Conservation (phyloP, 2,888 invertebrate species). For the Deilephila porcellus region DNA sequence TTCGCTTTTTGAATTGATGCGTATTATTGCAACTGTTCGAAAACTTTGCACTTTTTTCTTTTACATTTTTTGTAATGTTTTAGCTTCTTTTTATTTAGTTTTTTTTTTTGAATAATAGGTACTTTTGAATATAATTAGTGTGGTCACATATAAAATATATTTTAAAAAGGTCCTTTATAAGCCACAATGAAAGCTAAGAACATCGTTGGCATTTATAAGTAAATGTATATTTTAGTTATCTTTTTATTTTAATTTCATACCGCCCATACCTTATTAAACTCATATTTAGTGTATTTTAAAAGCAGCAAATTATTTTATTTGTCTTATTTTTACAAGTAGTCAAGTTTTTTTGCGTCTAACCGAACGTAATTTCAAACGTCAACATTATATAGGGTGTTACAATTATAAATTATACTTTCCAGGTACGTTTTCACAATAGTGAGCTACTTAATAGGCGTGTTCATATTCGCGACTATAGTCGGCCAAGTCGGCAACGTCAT, state of each 20-base stretch:
- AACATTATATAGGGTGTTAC: no score
- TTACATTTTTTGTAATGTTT: slow-evolving; percentile 43
- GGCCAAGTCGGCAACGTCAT: slow-evolving; percentile 99
- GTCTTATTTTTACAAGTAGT: not conserved
- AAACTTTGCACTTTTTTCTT: slow-evolving; percentile 82
- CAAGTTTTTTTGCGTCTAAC: not conserved
- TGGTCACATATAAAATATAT: not conserved
- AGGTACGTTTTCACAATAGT: slow-evolving; percentile 98
- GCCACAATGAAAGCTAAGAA: no score
- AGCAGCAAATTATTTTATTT: no score
- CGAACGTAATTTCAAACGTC: no score
- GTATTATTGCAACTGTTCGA: slow-evolving; percentile 83
- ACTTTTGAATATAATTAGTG: slow-evolving; percentile 8
- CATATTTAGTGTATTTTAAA: no score
- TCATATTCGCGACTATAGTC: slow-evolving; percentile 98
- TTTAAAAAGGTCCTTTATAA: no score
- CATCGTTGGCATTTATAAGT: no score
- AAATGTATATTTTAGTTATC: no score
- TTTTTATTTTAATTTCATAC: no score
- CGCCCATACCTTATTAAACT: no score
- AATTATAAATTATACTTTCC: slow-evolving; percentile 43
- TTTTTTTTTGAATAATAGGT: not conserved
- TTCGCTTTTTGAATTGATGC: slow-evolving; percentile 69
- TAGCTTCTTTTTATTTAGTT: slow-evolving; percentile 33
- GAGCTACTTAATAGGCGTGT: slow-evolving; percentile 98